Conservation (phyloP, 1,140 invertebrate genomes). For the Epicauta chinensis region DNA sequence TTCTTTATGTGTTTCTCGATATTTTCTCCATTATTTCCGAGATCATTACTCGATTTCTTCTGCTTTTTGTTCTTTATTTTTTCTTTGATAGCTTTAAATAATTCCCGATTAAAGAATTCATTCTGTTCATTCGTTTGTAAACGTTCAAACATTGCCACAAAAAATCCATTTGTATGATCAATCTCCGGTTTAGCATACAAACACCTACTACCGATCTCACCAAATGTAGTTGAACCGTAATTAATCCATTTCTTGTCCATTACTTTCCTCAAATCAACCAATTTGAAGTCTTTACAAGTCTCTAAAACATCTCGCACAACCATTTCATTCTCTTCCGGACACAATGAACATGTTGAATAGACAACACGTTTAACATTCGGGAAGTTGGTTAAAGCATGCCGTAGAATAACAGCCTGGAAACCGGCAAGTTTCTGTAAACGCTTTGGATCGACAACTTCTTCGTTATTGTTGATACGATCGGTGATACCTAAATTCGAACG, state of each 20-base stretch:
- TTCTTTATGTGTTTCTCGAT: too few species aligned
- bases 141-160: conserved; percentile 82
- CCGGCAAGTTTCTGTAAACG: conserved; percentile 65
- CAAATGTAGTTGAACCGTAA: conserved; percentile 57
- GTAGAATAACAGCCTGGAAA: conserved; percentile 79
- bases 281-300: conserved; percentile 53
- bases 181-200: conserved; percentile 66
- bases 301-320: conserved; percentile 65
- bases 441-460: conserved; percentile 38
- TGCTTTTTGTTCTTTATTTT: neutral
- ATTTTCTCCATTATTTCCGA: neutral
- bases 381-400: conserved; percentile 77
- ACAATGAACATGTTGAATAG: conserved; percentile 92
- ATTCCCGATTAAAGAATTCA: conserved; percentile 29
- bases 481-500: conserved; percentile 25
- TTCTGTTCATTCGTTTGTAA: conserved; percentile 36
- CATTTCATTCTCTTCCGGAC: conserved; percentile 87
- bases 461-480: conserved; percentile 46
- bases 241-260: conserved; percentile 60
- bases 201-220: conserved; percentile 61
- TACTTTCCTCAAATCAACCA: conserved; percentile 53
- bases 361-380: conserved; percentile 78
- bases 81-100: conserved; percentile 15
- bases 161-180: conserved; percentile 89
- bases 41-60: neutral